Evolutionary conservation across 2,113 vertebrate species (phyloP), one percentile per base, ranked within the genome.

Genomic region (Dromaius novaehollandiae): DNA sequence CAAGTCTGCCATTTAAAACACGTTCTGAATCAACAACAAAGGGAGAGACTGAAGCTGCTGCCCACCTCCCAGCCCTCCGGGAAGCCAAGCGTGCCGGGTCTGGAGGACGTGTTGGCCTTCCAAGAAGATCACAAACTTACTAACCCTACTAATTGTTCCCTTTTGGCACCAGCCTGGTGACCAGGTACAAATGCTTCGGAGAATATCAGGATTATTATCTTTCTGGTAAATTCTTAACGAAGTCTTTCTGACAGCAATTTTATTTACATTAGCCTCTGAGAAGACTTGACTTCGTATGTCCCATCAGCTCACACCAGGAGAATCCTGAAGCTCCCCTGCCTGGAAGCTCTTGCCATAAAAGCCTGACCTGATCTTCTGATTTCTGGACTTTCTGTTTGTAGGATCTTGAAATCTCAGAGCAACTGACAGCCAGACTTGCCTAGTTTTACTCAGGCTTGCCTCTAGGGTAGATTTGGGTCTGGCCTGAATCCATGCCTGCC

Each of bases 41-140:
- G 19, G 50, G 26, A 95, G 36, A 75, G 9, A 28, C 44, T 53
- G 55, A 66, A 92, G 86, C 17, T 77, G 48, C 60, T 73, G 61
- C n/a, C 13, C 46, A 71, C 7, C n/a, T 64, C 84, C 50, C 58
- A 85, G 48, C n/a, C 6, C 30, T 26, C 28, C 61, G 13, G 74
- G 55, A 30, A 61, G 13, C 50, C 17, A 78, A 56, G 26, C 7
- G 3, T 0, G 0, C 15, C 16, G 75, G 8, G 38, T 64, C 21
- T 69, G 56, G 51, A 84, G 1, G 4, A 79, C 22, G 26, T 0
- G 8, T 16, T 51, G 11, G 26, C 13, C 48, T 89, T 95, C 51
- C 77, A 76, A n/a, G 38, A 81, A 68, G 20, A 88, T n/a, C 36
- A 82, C 20, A n/a, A 61, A 42, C 28, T 65, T 36, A 55, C 13